Conservation (phyloP, 2,888 invertebrate species). For the Parascotia fuliginaria region DNA sequence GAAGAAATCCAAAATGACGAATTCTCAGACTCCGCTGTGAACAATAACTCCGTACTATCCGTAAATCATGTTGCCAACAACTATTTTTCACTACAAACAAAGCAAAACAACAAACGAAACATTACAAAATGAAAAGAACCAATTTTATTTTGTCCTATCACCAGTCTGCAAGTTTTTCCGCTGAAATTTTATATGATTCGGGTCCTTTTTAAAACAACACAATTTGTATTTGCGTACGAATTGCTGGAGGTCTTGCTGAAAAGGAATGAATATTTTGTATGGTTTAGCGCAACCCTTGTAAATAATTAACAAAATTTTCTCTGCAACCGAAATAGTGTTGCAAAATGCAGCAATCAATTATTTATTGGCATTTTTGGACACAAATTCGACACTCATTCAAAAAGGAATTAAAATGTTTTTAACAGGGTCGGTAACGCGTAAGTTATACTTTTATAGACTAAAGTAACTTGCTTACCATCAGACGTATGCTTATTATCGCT, state of each 20-base stretch:
- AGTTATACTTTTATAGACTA: too few relatives aligned
- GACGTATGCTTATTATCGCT: too few relatives aligned
- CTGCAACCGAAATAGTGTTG: constrained; percentile 5
- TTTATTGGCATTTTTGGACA: constrained; percentile 13
- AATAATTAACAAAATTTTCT: constrained; percentile 36
- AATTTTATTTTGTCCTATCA: constrained; percentile 16
- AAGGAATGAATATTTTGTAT: constrained; percentile 36
- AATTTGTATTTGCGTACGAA: constrained; percentile 49
- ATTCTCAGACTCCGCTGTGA: background rate
- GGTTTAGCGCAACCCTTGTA: constrained; percentile 10
- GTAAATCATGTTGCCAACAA: constrained; percentile 5
- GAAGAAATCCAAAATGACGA: background rate
- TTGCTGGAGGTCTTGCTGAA: constrained; percentile 29
- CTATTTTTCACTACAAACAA: constrained; percentile 4
- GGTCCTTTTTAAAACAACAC: constrained; percentile 31
- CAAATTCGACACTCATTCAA: too few relatives aligned
- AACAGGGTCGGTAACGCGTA: too few relatives aligned
- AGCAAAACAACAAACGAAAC: background rate
- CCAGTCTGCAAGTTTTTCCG: constrained; percentile 14
- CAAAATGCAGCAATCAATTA: constrained; percentile 11
- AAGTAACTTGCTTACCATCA: too few relatives aligned
- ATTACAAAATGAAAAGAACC: constrained; percentile 12
- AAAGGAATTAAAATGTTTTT: too few relatives aligned
- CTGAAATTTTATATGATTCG: constrained; percentile 32
- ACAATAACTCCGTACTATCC: background rate